These are phyloP conservation scores for Stylophora pistillata DNA, from an alignment of 64 coral and sea anemone genomes.

Conservation along the genomic window DNA sequence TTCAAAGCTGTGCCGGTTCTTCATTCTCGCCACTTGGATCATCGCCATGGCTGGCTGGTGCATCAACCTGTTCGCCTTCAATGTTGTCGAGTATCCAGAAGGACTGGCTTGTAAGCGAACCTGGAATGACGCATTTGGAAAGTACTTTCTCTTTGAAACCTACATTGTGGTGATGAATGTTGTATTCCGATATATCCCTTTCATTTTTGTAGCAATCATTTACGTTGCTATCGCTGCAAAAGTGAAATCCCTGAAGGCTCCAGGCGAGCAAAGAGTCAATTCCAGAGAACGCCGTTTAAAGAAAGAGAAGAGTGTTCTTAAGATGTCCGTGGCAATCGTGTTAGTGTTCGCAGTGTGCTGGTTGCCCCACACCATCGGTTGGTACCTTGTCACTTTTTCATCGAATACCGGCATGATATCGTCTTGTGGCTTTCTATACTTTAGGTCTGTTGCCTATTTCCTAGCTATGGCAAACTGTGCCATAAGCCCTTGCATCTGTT, in stretches of 20 bases:
- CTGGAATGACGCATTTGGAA: background rate
- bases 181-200: background rate
- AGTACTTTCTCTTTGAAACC: background rate
- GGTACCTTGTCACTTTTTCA: background rate
- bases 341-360: conserved; percentile 8
- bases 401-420: background rate
- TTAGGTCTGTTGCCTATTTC: background rate
- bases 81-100: background rate
- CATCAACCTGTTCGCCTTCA: background rate
- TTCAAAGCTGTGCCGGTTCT: background rate
- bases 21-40: background rate
- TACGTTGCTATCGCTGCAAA: conserved; percentile 26
- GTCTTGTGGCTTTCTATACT: background rate
- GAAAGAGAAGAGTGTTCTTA: background rate
- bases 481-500: background rate
- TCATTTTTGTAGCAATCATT: background rate
- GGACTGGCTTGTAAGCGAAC: accelerated
- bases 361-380: background rate
- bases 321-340: conserved; percentile 21
- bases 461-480: background rate
- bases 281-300: background rate
- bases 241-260: background rate
- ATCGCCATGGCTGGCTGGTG: background rate
- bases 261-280: background rate
- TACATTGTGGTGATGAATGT: background rate